Evolutionary conservation across 2,888 invertebrate species (phyloP).

Genomic region (Pandemis cinnamomeana): DNA sequence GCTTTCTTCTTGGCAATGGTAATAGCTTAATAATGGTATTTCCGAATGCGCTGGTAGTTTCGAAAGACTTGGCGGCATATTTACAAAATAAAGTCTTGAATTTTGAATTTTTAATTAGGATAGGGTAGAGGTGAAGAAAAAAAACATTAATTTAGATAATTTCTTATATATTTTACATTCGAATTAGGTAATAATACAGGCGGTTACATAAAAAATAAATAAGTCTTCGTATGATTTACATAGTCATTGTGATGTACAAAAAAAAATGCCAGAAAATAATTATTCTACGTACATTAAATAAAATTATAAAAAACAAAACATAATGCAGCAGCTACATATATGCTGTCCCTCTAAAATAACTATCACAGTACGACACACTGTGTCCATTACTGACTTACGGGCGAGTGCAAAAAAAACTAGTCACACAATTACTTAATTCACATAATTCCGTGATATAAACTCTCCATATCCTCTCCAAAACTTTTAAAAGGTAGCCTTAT

Average conservation of each 20-base stretch:
- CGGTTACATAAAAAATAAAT: conserved; percentile 84
- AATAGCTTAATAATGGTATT: too few relatives aligned
- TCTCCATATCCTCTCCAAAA: too few relatives aligned
- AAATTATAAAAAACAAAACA: conserved; percentile 37
- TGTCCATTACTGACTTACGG: conserved; percentile 34
- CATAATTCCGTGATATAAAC: neutral
- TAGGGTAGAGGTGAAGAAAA: conserved; percentile 45
- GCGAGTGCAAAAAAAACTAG: conserved; percentile 22
- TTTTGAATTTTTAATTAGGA: too few relatives aligned
- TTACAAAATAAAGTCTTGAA: too few relatives aligned
- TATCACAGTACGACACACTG: conserved; percentile 37
- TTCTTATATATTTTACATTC: conserved; percentile 82
- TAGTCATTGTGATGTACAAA: conserved; percentile 59
- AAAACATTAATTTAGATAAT: conserved; percentile 63
- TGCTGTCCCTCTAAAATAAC: conserved; percentile 32
- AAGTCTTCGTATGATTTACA: conserved; percentile 65
- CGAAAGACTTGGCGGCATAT: too few relatives aligned
- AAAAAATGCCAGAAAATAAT: conserved; percentile 47
- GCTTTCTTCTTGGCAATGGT: too few relatives aligned
- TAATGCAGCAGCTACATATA: conserved; percentile 27
- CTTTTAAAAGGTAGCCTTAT: too few relatives aligned
- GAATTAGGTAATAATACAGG: conserved; percentile 77
- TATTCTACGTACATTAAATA: conserved; percentile 50
- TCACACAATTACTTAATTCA: neutral
- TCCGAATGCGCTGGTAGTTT: too few relatives aligned